Evolutionary conservation across 2,113 vertebrate genomes (phyloP).

Genomic region (Pampusana beccarii): DNA sequence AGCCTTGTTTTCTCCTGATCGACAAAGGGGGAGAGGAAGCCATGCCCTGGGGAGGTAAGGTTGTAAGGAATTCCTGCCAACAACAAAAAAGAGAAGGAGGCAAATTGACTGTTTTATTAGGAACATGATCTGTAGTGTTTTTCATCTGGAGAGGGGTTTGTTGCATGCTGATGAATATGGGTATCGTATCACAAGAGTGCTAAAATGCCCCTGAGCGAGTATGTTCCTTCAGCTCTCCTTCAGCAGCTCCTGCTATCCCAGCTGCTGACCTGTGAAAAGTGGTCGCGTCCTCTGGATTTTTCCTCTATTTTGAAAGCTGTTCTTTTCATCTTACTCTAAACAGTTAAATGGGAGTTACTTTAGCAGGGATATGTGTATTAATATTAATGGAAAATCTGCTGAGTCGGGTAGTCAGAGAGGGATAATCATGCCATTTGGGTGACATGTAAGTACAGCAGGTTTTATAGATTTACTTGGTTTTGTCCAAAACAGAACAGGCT

Average conservation of each 20-base stretch:
- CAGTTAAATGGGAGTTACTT: constrained; percentile 12
- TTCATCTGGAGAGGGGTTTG: constrained; percentile 52
- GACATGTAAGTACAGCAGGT: not conserved
- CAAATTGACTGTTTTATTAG: constrained; percentile 68
- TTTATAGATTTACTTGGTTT: not conserved
- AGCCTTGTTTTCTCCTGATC: constrained; percentile 23
- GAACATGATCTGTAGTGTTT: constrained; percentile 63
- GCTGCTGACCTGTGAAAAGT: constrained; percentile 64
- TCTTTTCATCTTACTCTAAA: constrained; percentile 16
- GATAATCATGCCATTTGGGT: not conserved
- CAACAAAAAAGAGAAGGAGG: constrained; percentile 54
- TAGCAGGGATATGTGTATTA: constrained; percentile 1
- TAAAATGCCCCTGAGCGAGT: constrained; percentile 64
- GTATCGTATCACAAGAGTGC: constrained; percentile 62
- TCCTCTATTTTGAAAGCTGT: constrained; percentile 55
- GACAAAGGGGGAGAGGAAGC: not conserved
- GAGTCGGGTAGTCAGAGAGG: not conserved
- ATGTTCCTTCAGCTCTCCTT: constrained; percentile 52
- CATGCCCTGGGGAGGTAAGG: not conserved
- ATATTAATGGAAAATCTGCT: not conserved
- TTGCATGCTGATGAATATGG: constrained; percentile 61
- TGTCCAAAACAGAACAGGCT: not conserved
- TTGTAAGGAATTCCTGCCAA: constrained; percentile 35
- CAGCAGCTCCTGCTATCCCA: constrained; percentile 38
- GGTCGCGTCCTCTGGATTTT: constrained; percentile 6